Evolutionary conservation across 2,888 invertebrate species (phyloP).

Genomic region (Hyposoter dolosus): DNA sequence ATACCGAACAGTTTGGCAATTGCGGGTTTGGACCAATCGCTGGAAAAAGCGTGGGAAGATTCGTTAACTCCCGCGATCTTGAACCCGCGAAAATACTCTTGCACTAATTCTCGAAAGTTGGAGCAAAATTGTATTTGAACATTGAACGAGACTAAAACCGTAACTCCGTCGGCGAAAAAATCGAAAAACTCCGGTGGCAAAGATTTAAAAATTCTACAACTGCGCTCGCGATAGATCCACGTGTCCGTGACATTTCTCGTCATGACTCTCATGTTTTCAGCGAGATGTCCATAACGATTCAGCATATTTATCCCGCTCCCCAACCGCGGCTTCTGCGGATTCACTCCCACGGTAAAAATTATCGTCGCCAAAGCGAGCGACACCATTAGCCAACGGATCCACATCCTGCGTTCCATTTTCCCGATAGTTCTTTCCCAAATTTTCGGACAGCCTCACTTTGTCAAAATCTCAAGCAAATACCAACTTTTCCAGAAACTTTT

Average conservation of each 20-base stretch:
- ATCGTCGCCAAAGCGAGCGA: constrained; percentile 83
- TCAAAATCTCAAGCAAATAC: neutral
- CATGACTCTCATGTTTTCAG: constrained; percentile 93
- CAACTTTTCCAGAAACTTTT: neutral
- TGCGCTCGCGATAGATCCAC: constrained; percentile 90
- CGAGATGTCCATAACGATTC: constrained; percentile 91
- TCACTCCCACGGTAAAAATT: constrained; percentile 66
- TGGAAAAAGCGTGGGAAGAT: constrained; percentile 95
- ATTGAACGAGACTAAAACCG: constrained; percentile 92
- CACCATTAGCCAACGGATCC: constrained; percentile 85
- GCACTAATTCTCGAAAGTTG: constrained; percentile 92
- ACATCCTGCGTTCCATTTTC: constrained; percentile 82
- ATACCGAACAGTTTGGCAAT: constrained; percentile 94
- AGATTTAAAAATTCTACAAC: constrained; percentile 86
- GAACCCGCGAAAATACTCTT: constrained; percentile 95
- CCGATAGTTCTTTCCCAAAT: neutral
- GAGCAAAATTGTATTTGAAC: constrained; percentile 98
- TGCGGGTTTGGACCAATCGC: constrained; percentile 93
- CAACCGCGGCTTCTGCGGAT: constrained; percentile 87
- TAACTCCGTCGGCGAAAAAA: constrained; percentile 67
- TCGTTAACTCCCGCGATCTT: constrained; percentile 92
- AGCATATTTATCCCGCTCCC: constrained; percentile 95
- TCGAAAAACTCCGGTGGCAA: constrained; percentile 69
- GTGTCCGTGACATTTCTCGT: constrained; percentile 92
- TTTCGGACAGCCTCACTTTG: constrained; percentile 5